Conservation (phyloP, 2,888 invertebrate genomes). For the Cryptocephalus moraei region DNA sequence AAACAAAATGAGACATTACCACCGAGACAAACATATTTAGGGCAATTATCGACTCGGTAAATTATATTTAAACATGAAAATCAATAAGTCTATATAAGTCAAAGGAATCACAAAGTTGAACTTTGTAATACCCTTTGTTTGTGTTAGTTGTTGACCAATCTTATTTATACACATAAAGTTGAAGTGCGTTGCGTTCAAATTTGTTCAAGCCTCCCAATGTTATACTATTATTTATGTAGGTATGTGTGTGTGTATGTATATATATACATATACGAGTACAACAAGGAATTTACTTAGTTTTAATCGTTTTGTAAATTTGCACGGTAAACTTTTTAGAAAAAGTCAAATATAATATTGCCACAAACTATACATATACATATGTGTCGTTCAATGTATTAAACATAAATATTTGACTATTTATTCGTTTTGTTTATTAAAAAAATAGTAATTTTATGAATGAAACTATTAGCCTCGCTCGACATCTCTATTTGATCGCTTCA, state of each 20-base stretch:
- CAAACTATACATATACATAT: constrained; percentile 23
- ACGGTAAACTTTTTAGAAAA: constrained; percentile 28
- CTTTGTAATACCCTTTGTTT: constrained; percentile 24
- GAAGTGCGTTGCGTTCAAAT: constrained; percentile 17
- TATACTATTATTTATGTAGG: neutral
- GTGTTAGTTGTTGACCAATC: constrained; percentile 28
- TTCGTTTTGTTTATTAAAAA: constrained; percentile 22
- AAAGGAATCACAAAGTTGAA: constrained; percentile 22
- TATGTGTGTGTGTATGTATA: too few relatives aligned
- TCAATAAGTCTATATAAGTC: constrained; percentile 21
- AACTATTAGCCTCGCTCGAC: constrained; percentile 10
- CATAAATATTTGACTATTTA: constrained; percentile 31
- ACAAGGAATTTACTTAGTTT: constrained; percentile 22
- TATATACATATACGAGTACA: constrained; percentile 3
- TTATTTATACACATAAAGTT: constrained; percentile 23
- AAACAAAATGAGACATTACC: too few relatives aligned
- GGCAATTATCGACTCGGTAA: constrained; percentile 19
- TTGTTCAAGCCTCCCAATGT: constrained; percentile 10
- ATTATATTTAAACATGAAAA: constrained; percentile 24
- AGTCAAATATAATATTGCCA: constrained; percentile 19
- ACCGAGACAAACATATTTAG: constrained; percentile 3
- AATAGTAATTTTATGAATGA: constrained; percentile 19
- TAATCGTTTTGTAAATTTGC: constrained; percentile 31
- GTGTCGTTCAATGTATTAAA: constrained; percentile 22
- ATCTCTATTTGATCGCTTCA: too few relatives aligned